Base-by-base conservation (phyloP, 1,140 invertebrate species). In the Drosophila obscura region DNA sequence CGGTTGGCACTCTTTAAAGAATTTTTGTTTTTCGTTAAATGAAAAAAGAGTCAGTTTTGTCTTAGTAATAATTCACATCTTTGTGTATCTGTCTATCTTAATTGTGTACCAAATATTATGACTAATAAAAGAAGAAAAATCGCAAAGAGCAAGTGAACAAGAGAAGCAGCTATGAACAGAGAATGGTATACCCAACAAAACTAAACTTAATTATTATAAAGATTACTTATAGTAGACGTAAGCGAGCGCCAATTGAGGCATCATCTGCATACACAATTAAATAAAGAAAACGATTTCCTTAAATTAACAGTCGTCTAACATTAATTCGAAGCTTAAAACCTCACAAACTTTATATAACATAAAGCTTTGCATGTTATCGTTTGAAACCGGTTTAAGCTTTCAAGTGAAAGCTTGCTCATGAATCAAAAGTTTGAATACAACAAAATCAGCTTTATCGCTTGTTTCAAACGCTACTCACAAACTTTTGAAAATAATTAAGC, bases 231-330 rank as follows among this genome's bases (percentile, higher is more conserved):
- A 76, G 55, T 84, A 85, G 60, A 60, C 26, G 28, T 85, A 84
- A 85, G 80, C 51, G 61, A 72, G 46, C 50, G 56, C 67, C 73
- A 43, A 28, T 35, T 45, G 41, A n/a, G 56, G 49, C 43, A 43
- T 15, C 8, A 59, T 28, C 67, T 60, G 55, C 81, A 84, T 64
- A 74, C 52, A 67, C 63, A 73, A 67, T 77, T 77, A 73, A 85
- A 85, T 85, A 85, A 85, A 87, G 81, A 87, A 80, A 85, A 80
- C 68, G 77, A 85, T 85, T 85, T 85, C 77, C 77, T 85, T 85
- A 85, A 74, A 81, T 87, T 74, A 81, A 72, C 51, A 79, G 59
- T 9, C 9, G 26, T 15, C 16, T 69, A 68, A 48, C 43, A 68
- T 19, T 55, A 15, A 13, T 22, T 13, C 4, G 11, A 39, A 39